A percentile compares a stretch with the other conserved stretches of the same genome.
These are phyloP conservation scores for Cephus sareptanus DNA, from an alignment of 2,888 invertebrate species.

Conservation along the genomic window DNA sequence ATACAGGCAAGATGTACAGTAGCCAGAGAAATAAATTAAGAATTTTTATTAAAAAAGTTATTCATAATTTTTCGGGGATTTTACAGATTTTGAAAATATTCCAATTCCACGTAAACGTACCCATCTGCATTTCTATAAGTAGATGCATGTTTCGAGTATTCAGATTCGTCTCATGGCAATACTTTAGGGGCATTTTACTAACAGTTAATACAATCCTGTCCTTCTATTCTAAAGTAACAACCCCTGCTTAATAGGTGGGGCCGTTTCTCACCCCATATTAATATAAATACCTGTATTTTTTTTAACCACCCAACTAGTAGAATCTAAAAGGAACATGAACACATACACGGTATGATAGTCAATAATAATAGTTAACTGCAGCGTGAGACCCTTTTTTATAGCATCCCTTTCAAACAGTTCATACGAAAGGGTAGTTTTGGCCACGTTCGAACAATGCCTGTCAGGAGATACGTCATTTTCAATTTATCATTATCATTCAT, in stretches of 20 bases:
- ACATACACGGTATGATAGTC: neutral
- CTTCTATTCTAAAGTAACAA: neutral
- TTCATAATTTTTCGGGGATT: neutral
- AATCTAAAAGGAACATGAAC: neutral
- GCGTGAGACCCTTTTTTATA: neutral
- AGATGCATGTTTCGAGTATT: neutral
- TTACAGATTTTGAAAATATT: neutral
- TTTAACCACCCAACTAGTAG: neutral
- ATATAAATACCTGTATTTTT: neutral
- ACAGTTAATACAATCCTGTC: neutral
- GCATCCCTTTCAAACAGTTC: neutral
- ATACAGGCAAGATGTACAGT: neutral
- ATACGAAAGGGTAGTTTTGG: neutral
- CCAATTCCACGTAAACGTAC: neutral
- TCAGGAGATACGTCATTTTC: neutral
- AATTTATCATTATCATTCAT: neutral
- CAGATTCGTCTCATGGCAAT: neutral
- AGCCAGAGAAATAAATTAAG: neutral
- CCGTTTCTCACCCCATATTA: neutral
- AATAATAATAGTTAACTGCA: neutral
- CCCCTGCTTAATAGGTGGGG: neutral
- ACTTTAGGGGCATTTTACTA: neutral
- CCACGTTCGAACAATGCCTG: neutral
- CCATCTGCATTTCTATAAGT: neutral
- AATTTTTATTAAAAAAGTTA: neutral